Percentiles rank a stretch among this genome's conserved stretches.
Evolutionary conservation across 2,888 invertebrate species (phyloP).

Genomic region (Vannuccia rotundouncinata): DNA sequence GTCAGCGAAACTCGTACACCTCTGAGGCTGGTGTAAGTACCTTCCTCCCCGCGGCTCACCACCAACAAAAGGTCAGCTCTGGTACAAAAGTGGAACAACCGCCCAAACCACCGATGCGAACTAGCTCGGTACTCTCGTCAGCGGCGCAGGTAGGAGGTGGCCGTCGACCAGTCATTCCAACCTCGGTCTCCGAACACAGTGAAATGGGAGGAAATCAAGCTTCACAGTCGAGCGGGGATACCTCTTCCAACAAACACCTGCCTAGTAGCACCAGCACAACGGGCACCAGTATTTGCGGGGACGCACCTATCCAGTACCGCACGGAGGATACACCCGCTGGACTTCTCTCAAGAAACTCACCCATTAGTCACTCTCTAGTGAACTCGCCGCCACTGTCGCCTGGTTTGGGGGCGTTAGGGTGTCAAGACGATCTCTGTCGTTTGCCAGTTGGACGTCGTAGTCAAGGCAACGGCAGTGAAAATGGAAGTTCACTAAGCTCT

Average conservation of each 20-base stretch:
- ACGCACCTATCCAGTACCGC: slow-evolving; percentile 3
- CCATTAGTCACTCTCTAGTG: slow-evolving; percentile 14
- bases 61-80: background rate
- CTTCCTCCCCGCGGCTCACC: background rate
- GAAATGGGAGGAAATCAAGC: background rate
- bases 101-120: slow-evolving; percentile 22
- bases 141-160: background rate
- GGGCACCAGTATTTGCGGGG: slow-evolving; percentile 8
- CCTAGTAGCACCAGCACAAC: background rate
- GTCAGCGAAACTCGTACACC: slow-evolving; percentile 21
- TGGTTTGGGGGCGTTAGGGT: background rate
- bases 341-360: slow-evolving; percentile 6
- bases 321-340: slow-evolving; percentile 33
- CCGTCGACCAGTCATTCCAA: background rate
- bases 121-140: slow-evolving; percentile 19
- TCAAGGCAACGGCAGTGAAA: slow-evolving; percentile 12
- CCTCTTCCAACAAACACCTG: background rate
- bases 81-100: background rate
- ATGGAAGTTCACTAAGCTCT: slow-evolving; percentile 29
- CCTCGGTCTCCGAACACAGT: background rate
- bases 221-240: background rate
- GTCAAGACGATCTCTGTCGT: background rate
- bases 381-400: background rate
- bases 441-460: background rate
- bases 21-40: slow-evolving; percentile 4